These are phyloP conservation scores for Trachemys scripta DNA, from an alignment of 2,113 vertebrate genomes.

Conservation along the genomic window DNA sequence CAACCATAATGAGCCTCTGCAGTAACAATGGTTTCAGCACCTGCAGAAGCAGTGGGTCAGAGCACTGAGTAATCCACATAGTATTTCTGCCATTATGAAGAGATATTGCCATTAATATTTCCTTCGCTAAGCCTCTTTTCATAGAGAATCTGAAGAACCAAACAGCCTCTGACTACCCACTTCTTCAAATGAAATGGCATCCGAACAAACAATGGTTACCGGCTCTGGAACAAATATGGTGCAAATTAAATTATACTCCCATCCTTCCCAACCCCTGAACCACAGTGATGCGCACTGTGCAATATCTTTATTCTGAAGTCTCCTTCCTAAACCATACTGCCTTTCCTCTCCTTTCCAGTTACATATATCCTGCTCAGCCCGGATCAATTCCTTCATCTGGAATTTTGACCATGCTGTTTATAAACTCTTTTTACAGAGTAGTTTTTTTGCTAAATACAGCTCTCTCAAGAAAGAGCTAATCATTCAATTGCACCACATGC, in stretches of 20 bases:
- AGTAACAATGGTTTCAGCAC: not conserved
- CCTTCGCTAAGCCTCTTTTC: not conserved
- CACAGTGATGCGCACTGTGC: not conserved
- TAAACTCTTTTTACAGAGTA: not conserved
- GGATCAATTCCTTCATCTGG: not conserved
- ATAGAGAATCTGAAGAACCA: not conserved
- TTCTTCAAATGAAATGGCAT: not conserved
- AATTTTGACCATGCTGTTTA: not conserved
- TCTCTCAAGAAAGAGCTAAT: not conserved
- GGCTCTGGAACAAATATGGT: not conserved
- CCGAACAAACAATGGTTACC: not conserved
- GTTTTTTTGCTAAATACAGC: not conserved
- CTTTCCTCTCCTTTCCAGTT: not conserved
- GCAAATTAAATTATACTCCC: too few species aligned
- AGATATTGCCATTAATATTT: not conserved
- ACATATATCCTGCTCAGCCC: not conserved
- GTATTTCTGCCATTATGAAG: not conserved
- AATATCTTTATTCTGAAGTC: not conserved
- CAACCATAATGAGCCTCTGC: not conserved
- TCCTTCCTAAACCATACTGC: not conserved
- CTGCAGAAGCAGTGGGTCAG: not conserved
- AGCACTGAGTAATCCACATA: not conserved
- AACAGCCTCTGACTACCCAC: not conserved
- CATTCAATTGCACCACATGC: not conserved
- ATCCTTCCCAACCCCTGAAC: not conserved